Evolutionary conservation across 2,113 vertebrate genomes (phyloP).

Genomic region (Anas platyrhynchos): DNA sequence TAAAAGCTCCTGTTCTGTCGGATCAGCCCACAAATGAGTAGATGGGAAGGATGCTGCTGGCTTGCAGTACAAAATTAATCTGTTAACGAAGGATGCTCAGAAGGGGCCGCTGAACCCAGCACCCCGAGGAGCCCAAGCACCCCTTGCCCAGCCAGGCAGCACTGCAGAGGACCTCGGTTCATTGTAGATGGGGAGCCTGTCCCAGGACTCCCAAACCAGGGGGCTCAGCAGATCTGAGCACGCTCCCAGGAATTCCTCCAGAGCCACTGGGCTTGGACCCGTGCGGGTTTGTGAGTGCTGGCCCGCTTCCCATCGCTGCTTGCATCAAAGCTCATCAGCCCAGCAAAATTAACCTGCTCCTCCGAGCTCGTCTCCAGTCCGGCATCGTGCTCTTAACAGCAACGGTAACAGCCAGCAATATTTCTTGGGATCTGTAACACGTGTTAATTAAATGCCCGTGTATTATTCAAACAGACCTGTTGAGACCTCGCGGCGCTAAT

Average conservation of each 20-base stretch:
- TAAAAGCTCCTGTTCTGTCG: rapidly evolving
- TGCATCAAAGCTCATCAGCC: neutral
- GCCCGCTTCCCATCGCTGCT: neutral
- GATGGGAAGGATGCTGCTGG: rapidly evolving
- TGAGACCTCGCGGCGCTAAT: neutral
- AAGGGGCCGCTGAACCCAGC: neutral
- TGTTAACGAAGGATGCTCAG: neutral
- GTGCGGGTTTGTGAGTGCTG: rapidly evolving
- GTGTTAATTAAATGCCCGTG: neutral
- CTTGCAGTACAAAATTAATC: neutral
- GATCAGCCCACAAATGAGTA: neutral
- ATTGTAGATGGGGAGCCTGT: neutral
- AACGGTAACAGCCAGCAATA: neutral
- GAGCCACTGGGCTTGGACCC: neutral
- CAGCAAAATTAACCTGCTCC: neutral
- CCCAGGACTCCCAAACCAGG: rapidly evolving
- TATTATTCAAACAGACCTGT: slow-evolving; percentile 12
- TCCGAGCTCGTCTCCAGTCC: neutral
- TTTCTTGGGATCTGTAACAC: neutral
- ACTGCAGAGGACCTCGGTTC: neutral
- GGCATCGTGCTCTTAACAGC: neutral
- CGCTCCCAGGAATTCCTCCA: neutral
- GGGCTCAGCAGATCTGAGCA: rapidly evolving
- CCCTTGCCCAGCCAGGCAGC: neutral
- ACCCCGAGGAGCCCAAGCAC: neutral